Base-by-base conservation (phyloP, 1,140 invertebrate genomes). In the Cyphomyrmex costatus region DNA sequence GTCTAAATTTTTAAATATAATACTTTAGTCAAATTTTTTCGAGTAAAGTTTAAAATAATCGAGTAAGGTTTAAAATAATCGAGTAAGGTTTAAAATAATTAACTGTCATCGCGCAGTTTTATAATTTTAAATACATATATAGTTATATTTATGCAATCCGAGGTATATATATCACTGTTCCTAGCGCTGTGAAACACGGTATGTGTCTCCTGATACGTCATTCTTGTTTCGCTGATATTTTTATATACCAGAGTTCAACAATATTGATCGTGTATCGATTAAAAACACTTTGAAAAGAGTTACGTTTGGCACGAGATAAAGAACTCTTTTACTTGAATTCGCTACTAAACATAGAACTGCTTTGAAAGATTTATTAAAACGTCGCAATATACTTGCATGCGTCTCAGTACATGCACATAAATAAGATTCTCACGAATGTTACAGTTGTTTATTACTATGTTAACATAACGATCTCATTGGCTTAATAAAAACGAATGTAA, bases 391-490 rank as follows among this genome's bases (percentile, higher is more conserved):
- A 53, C 42, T n/a, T n/a, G n/a, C n/a, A 56, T 36, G 24, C 51
- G 51, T 58, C n/a, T 36, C 10, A 12, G 19, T 12, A 30, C 30
- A n/a, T 27, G 19, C 4, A 30, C 3, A 42, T 53, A 61, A 66
- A 82, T 14, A 68, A 21, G 24, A 3, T 19, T 27, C 19, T 77
- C 36, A n/a, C 46, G 42, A 51, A 36, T 80, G 27, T 56, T 51
- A 19, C 30, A 21, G 24, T 1, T 70, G n/a, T 51, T 80, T 80
- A 70, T 56, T 53, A 56, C 46, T 42, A 51, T 46, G 71, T 79
- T 74, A 88, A 89, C 76, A 46, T 63, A 21, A 71, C 46, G 74
- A 10, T 36, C 42, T 68, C 68, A 14, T 21, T 19, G 33, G 65
- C 60, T 78, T 65, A 58, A 53, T 42, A 27, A 70, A 56, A 33